Conservation (phyloP, 1,140 invertebrate species). For the Zaprionus africanus region DNA sequence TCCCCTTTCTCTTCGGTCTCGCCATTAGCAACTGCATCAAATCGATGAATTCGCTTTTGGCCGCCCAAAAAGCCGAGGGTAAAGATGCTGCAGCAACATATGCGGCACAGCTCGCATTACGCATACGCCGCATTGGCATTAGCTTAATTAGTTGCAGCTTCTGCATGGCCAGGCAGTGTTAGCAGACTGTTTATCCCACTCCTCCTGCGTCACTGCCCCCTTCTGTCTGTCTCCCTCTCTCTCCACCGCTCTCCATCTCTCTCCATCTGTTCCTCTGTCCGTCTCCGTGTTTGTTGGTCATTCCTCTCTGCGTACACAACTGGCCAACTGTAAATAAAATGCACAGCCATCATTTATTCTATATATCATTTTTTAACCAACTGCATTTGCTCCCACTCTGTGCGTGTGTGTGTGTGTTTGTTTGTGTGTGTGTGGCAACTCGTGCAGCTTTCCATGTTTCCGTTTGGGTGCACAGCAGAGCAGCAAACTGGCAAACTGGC, state of each 20-base stretch:
- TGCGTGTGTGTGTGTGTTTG: constrained; percentile 18
- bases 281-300: constrained; percentile 55
- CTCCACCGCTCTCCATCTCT: neutral
- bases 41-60: constrained; percentile 57
- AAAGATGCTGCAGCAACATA: neutral
- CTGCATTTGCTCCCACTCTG: constrained; percentile 38
- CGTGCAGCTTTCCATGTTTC: constrained; percentile 67
- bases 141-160: constrained; percentile 72
- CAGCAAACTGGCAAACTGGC: constrained; percentile 24
- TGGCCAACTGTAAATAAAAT: constrained; percentile 79
- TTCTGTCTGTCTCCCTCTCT: neutral
- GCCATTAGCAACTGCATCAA: constrained; percentile 1
- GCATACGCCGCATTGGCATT: constrained; percentile 71
- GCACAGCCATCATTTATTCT: constrained; percentile 75
- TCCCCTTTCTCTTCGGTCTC: neutral
- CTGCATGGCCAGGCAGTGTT: constrained; percentile 25
- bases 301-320: constrained; percentile 57
- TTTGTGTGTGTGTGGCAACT: constrained; percentile 30
- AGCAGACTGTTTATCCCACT: neutral
- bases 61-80: constrained; percentile 36
- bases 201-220: neutral
- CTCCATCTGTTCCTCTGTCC: neutral
- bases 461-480: constrained; percentile 70
- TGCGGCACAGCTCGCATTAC: constrained; percentile 40
- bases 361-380: constrained; percentile 54